Evolutionary conservation across 2,113 vertebrate species (phyloP).

Genomic region (Podiceps cristatus): DNA sequence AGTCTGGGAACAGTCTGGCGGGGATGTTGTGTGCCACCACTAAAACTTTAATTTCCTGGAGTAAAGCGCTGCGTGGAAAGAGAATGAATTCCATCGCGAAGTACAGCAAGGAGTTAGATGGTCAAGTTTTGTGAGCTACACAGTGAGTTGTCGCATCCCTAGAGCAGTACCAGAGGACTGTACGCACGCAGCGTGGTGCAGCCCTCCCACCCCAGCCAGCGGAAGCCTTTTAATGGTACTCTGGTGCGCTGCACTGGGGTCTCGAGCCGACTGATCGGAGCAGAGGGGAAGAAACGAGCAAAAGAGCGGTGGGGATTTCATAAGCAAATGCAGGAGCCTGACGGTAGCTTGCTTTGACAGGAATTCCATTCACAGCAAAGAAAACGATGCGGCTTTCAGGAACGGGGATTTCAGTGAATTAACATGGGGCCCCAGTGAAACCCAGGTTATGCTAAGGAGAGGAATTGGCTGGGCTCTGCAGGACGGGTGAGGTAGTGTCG

Average conservation of each 20-base stretch:
- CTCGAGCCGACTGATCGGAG: fast-evolving
- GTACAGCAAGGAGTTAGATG: not conserved
- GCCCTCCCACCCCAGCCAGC: not conserved
- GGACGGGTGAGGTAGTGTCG: not conserved
- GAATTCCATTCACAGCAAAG: not conserved
- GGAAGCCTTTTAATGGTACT: not conserved
- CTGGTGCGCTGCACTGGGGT: no score
- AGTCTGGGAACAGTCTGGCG: constrained; percentile 67
- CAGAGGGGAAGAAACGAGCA: not conserved
- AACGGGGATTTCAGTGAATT: not conserved
- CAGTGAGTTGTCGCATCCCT: not conserved
- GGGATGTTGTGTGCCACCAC: constrained; percentile 74
- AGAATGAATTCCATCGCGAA: not conserved
- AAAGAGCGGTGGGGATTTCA: not conserved
- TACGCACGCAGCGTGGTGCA: fast-evolving
- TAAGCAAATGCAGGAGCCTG: not conserved
- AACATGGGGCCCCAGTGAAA: not conserved
- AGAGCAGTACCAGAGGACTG: not conserved
- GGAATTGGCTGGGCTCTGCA: not conserved
- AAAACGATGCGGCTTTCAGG: not conserved
- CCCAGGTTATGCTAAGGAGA: not conserved
- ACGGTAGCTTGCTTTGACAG: not conserved
- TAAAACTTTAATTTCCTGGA: constrained; percentile 69
- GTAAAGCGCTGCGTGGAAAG: constrained; percentile 35
- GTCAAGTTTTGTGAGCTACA: not conserved